Evolutionary conservation across 2,113 vertebrate species (phyloP), one percentile per base, ranked within the genome.

Genomic region (Garra rufa): DNA sequence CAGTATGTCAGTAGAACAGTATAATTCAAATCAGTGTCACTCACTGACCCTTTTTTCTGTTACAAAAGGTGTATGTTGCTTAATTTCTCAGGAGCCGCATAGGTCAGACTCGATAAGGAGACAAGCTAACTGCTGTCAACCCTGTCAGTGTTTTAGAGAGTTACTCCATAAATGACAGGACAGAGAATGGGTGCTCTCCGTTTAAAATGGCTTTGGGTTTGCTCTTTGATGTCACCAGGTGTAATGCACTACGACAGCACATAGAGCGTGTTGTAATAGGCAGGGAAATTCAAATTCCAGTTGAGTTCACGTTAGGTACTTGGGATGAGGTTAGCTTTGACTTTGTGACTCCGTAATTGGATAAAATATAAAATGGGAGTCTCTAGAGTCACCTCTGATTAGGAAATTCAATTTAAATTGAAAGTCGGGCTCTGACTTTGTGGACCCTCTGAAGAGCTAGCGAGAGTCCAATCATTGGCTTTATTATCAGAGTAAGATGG

Each of bases 241-340:
- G 70, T 85, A 85, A 83, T 86, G 21, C 7, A 2, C 28, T 67
- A 76, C 21, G 67, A 83, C 80, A 85, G 74, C 65, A 24, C 44
- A 81, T 43, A 81, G 46, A 81, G 48, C 4, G 11, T 84, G 77
- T 52, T 81, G 28, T 73, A 65, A 82, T 83, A 84, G 77, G 59
- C 71, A 84, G 84, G 67, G 61, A 77, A 71, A 81, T 88, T 86
- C 57, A 70, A 52, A 88, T 86, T 88, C 82, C 85, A 65, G 59
- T 43, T 83, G 81, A 76, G 76, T 80, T 79, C 59, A 73, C 11
- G 77, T 73, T 63, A 84, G 71, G 46, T 61, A 65, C 71, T 44
- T 75, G 75, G 76, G 70, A 81, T 63, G 57, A 85, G 81, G 84
- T 84, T 76, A 30, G 74, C 79, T 79, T 59, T 38, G 67, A 87